Base-by-base conservation (phyloP, 2,888 invertebrate species). In the Drosophila histrio region DNA sequence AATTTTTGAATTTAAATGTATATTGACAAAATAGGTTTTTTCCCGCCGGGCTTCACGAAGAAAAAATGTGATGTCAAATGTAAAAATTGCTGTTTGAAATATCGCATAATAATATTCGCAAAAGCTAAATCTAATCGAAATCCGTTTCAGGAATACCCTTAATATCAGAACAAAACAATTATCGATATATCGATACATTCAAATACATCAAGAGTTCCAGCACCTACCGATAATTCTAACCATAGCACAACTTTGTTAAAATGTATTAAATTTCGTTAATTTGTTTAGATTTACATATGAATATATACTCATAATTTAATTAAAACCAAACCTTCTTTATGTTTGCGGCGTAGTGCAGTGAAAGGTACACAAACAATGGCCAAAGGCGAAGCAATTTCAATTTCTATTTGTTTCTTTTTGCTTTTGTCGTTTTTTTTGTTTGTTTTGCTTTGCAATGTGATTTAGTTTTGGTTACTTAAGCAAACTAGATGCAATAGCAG, bases 381-480 rank as follows among this genome's bases (percentile, higher is more conserved):
- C 19, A 38, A n/a, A 7, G 17, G 13, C 13, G 11, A 21, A 15
- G 28, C 19, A 38, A 17, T 9, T n/a, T 15, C 13, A 24, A 28
- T 52, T 36, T 46, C 13, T 15, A 9, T 53, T 57, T 58, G 41
- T 56, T 74, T 67, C 50, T 67, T 43, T 46, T 53, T 17, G 53
- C 26, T 58, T 24, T 32, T 47, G 21, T 56, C 9, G 32, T 15
- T 47, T 32, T 13, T 34, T 50, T 56, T 65, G 61, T 74, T 78
- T 74, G 58, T 36, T 74, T 62, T 62, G 69, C 78, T n/a, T n/a
- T n/a, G 68, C 59, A 74, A 62, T 50, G 50, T 13, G 19, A 36
- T 32, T 46, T 49, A 43, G 34, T 36, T 22, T 52, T 38, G 53
- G 6, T 66, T 32, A 62, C 32, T 32, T 57, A 24, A 30, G 44